These are phyloP conservation scores for Glandiceps talaboti DNA, from an alignment of 53 echinoderm and acorn worm species.

Conservation along the genomic window DNA sequence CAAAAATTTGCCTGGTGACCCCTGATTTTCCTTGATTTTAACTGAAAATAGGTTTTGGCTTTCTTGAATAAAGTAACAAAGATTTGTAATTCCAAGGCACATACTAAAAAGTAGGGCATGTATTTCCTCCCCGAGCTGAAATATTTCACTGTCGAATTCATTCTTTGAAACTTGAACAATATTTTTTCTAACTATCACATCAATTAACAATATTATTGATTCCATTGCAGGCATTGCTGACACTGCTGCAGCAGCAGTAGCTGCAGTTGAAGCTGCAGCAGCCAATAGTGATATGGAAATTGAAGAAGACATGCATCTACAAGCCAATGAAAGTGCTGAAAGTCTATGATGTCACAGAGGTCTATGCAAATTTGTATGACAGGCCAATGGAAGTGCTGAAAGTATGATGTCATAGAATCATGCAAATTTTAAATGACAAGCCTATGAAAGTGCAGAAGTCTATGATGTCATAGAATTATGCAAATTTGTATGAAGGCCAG, in stretches of 20 bases:
- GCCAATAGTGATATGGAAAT: constrained; percentile 37
- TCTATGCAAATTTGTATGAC: background rate
- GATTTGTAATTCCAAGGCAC: too few relatives aligned
- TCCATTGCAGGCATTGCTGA: constrained; percentile 9
- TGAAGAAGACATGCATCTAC: constrained; percentile 88
- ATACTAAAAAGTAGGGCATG: too few relatives aligned
- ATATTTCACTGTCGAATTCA: too few relatives aligned
- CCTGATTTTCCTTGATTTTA: too few relatives aligned
- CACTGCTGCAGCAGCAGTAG: constrained; percentile 16
- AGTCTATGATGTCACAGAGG: constrained; percentile 58
- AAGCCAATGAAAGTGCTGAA: constrained; percentile 98
- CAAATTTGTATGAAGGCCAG: background rate
- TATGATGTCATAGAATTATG: constrained; percentile 39
- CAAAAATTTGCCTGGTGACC: too few relatives aligned
- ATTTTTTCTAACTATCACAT: too few relatives aligned
- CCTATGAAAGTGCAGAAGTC: constrained; percentile 95
- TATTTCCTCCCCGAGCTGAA: too few relatives aligned
- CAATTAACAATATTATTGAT: too few relatives aligned
- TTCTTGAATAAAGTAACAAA: too few relatives aligned
- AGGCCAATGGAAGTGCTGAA: too few relatives aligned
- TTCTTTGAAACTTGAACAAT: too few relatives aligned
- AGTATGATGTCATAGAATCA: background rate
- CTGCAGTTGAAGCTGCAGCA: constrained; percentile 1
- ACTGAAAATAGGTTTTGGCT: too few relatives aligned
- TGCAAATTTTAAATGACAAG: constrained; percentile 33